phyloP scores from a whole-genome alignment of 2,888 invertebrate species.

The Noctua pronuba region DNA sequence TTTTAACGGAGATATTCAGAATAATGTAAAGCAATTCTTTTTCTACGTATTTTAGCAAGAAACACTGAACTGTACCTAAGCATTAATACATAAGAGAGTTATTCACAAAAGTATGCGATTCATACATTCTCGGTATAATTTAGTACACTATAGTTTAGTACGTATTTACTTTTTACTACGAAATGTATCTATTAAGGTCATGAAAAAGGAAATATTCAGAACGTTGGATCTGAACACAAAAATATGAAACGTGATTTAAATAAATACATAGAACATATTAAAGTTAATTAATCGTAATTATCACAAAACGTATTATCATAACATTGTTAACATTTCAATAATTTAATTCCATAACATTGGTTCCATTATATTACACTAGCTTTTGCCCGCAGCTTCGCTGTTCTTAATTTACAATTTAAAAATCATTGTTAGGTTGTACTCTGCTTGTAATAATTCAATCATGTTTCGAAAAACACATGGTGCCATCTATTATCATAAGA shows the following conservation, averaged over 20 bases:
- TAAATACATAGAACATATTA: too few species aligned
- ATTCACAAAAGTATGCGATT: conserved; percentile 5
- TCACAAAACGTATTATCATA: too few species aligned
- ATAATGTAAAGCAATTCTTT: not conserved
- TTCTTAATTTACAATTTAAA: too few species aligned
- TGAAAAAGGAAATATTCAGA: not conserved
- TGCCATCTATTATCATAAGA: too few species aligned
- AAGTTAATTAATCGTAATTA: too few species aligned
- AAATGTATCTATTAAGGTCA: not conserved
- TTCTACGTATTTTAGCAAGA: conserved; percentile 10
- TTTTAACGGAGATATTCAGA: not conserved
- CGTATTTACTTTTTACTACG: conserved; percentile 1
- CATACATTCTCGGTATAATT: not conserved
- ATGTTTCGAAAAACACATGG: too few species aligned
- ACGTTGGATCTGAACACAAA: not conserved
- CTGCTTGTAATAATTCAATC: too few species aligned
- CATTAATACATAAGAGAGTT: not conserved
- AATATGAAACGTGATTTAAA: not conserved
- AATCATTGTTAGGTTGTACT: too few species aligned
- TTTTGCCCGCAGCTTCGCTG: too few species aligned
- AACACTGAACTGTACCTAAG: not conserved
- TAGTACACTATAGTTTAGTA: not conserved
- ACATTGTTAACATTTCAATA: too few species aligned
- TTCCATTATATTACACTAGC: too few species aligned
- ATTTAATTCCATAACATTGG: too few species aligned